phyloP scores from a whole-genome alignment of 2,888 invertebrate genomes.

The Cephus nigrinus region DNA sequence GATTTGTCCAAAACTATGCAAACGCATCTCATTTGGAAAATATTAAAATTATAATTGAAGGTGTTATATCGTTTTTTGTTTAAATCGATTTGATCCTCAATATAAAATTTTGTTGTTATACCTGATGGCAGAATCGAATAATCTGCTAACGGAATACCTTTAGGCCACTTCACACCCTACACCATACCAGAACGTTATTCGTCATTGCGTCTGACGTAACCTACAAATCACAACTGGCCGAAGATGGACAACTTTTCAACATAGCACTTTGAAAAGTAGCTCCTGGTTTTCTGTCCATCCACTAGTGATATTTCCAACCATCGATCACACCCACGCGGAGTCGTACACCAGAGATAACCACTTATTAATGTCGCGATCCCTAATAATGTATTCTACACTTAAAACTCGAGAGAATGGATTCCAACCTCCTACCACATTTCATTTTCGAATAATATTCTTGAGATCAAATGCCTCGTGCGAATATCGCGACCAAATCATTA shows the following conservation, averaged over 20 bases:
- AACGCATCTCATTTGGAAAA: too few relatives aligned
- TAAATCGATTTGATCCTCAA: too few relatives aligned
- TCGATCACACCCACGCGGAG: slow-evolving; percentile 20
- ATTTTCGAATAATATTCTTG: not conserved
- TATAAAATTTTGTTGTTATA: too few relatives aligned
- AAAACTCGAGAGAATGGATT: not conserved
- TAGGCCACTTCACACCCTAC: too few relatives aligned
- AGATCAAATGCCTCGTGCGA: slow-evolving; percentile 11
- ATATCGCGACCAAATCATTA: not conserved
- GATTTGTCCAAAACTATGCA: too few relatives aligned
- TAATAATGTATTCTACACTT: slow-evolving; percentile 10
- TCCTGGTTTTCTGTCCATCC: slow-evolving; percentile 18
- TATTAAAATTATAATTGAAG: too few relatives aligned
- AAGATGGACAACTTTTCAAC: not conserved
- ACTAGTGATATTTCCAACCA: slow-evolving; percentile 12
- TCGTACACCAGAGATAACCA: not conserved
- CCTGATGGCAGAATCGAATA: too few relatives aligned
- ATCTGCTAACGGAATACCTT: too few relatives aligned
- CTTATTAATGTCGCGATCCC: slow-evolving; percentile 19
- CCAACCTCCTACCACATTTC: not conserved
- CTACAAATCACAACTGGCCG: not conserved
- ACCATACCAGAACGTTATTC: too few relatives aligned
- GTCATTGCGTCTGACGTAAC: not conserved
- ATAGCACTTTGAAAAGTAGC: not conserved
- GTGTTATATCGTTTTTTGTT: too few relatives aligned